Base-by-base conservation (phyloP, 2,888 invertebrate species). In the Galeopsomyia nigrocyanea region DNA sequence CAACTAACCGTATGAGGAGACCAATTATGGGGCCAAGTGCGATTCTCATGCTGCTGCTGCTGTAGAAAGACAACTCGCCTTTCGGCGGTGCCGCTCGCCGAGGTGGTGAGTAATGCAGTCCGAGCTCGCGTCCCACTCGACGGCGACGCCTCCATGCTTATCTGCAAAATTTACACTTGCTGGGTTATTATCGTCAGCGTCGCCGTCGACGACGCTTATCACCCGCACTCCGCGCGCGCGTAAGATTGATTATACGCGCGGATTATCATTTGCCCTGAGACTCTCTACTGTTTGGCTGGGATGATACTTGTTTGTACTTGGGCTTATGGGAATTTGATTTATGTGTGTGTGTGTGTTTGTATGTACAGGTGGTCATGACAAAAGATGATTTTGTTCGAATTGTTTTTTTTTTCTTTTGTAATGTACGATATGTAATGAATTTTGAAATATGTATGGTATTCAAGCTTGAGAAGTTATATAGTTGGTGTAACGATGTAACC, bases 1-100 rank as follows among this genome's bases (percentile, higher is more conserved):
- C 5, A 26, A 81, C 84, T 82, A 71, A 84, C 86, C 83, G 83
- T 79, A 65, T 84, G 83, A 17, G 86, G 86, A 17, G 86, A 84
- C 86, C 86, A 86, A 68, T 86, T 82, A 78, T 86, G 86, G 51
- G 86, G 86, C 86, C 86, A 86, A 63, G 86, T 86, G 71, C 83
- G 82, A 17, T 83, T 84, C 75, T 86, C 86, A 75, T 83, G 39
- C 13, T 39, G 39, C 13, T 39, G 39, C 5, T 39, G 39, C 7
- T 39, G 39, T 39, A 63, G 79, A 78, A 86, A 86, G 74, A 86
- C 85, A 74, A 86, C 86, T 21, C 86, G 84, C 69, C 86, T 82
- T 72, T 86, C 86, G 74, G 80, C 78, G 73, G 80, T 83, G 76
- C 84, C 83, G 73, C 31, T 55, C 3, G 64, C 51, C 7, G 66